Percentiles rank a stretch among this genome's conserved stretches.
These are phyloP conservation scores for Anastrepha ludens DNA, from an alignment of 1,140 invertebrate genomes.

Conservation along the genomic window DNA sequence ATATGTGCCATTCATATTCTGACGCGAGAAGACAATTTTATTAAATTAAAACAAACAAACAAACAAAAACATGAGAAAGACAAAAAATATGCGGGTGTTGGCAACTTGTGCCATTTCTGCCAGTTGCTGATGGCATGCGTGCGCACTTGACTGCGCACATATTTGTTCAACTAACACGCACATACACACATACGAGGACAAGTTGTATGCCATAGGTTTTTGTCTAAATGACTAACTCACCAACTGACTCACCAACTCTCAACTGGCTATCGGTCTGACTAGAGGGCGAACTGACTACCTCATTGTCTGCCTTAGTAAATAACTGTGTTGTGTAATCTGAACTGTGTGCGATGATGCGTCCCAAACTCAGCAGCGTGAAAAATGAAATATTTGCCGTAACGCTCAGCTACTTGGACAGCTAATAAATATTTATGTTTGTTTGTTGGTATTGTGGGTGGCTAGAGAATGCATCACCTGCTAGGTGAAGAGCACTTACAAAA, in stretches of 20 bases:
- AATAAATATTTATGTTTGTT: not conserved
- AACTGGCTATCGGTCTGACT: not conserved
- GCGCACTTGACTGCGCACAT: not conserved
- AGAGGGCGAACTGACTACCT: not conserved
- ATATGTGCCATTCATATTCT: not conserved
- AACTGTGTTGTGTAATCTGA: constrained; percentile 28
- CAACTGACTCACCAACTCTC: not conserved
- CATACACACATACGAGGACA: not conserved
- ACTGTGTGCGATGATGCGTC: not conserved
- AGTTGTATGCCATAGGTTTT: constrained; percentile 1
- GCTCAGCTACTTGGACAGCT: not conserved
- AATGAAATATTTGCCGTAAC: not conserved
- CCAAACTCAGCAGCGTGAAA: constrained; percentile 7
- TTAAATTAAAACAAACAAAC: not conserved
- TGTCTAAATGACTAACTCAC: constrained; percentile 17
- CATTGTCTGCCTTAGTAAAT: not conserved
- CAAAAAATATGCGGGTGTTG: not conserved
- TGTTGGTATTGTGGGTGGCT: not conserved
- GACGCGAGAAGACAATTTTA: not conserved
- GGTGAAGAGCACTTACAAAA: too few species aligned
- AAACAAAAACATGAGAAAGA: not conserved
- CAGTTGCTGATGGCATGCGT: not conserved
- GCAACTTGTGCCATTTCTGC: not conserved
- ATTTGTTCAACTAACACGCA: not conserved
- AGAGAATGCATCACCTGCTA: not conserved